Base-by-base conservation (phyloP, 2,888 invertebrate genomes). In the Torymus aiolomorphi region DNA sequence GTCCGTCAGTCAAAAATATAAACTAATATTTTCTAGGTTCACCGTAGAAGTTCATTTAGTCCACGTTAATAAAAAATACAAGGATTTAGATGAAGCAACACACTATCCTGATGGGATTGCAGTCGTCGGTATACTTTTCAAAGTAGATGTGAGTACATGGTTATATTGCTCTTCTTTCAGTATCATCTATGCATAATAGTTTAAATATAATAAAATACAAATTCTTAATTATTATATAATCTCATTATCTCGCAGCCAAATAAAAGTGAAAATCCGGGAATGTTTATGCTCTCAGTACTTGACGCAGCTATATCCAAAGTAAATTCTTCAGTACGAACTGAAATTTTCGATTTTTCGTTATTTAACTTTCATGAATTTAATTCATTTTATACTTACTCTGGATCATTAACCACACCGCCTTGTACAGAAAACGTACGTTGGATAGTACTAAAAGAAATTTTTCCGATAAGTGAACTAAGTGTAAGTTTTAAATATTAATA, bases 361-460 rank as follows among this genome's bases (percentile, higher is more conserved):
- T 59, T 67, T 18, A 11, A 51, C 5, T 11, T 67, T 2, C 12
- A 61, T 2, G 2, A 12, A 1, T 51, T 75, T 2, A 51, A 11
- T 16, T 59, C 61, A 4, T 69, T 69, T 67, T 76, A 76, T 18
- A 62, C 67, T 0, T 76, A 76, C 18, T 1, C 11, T 14, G 76
- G 76, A 52, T 76, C 76, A 3, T 12, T 67, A n/a, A 76, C 76
- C 4, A 62, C 69, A 10, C 76, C 76, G 18, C 76, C 76, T 61
- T 76, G 76, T 18, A 42, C 67, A 5, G 62, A 76, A 69, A 61
- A 51, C 20, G 42, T 76, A 42, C 69, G 31, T 0, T 76, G 76
- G 76, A 69, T 76, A 2, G 51, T 76, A 18, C 1, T 54, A 11
- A 62, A 14, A 4, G 3, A 57, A 54, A 1, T 54, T 14, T 42